phyloP scores from a whole-genome alignment of 2,888 invertebrate genomes.

The Theristus sp. region DNA sequence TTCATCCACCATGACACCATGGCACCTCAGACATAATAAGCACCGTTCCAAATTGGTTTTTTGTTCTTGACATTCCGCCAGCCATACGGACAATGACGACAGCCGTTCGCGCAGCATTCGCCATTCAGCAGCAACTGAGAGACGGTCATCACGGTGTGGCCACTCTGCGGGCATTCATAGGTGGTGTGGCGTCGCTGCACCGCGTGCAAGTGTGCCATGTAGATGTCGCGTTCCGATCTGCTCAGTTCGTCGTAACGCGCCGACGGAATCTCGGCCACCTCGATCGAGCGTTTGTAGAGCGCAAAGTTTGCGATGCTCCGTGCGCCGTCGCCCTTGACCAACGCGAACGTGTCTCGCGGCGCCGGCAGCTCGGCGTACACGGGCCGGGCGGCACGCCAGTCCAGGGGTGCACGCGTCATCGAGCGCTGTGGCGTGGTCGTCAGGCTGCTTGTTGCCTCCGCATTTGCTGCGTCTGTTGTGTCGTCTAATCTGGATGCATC shows the following conservation, averaged over 20 bases:
- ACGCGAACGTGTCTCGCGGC: slow-evolving; percentile 7
- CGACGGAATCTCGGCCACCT: slow-evolving; percentile 14
- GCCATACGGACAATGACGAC: slow-evolving; percentile 25
- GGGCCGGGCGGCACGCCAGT: neutral
- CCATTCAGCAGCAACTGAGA: slow-evolving; percentile 17
- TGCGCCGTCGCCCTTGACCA: slow-evolving; percentile 15
- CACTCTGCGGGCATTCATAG: slow-evolving; percentile 18
- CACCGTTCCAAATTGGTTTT: slow-evolving; percentile 19
- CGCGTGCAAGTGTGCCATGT: slow-evolving; percentile 21
- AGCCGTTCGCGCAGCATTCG: slow-evolving; percentile 25
- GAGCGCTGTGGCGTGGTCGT: no score
- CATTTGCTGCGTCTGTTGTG: no score
- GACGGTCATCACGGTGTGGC: slow-evolving; percentile 16
- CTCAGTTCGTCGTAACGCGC: slow-evolving; percentile 17
- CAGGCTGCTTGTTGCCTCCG: no score
- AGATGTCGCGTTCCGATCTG: slow-evolving; percentile 17
- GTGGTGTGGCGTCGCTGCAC: slow-evolving; percentile 18
- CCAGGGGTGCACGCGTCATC: no score
- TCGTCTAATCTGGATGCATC: no score
- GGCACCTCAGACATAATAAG: neutral
- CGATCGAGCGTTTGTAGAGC: slow-evolving; percentile 22
- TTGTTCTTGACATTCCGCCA: slow-evolving; percentile 15
- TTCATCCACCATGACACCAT: no score
- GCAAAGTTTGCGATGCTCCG: slow-evolving; percentile 22
- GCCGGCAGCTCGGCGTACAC: neutral